Evolutionary conservation across 2,888 invertebrate genomes (phyloP), one percentile per base, ranked within the genome.

Genomic region (Lamproptera curius): DNA sequence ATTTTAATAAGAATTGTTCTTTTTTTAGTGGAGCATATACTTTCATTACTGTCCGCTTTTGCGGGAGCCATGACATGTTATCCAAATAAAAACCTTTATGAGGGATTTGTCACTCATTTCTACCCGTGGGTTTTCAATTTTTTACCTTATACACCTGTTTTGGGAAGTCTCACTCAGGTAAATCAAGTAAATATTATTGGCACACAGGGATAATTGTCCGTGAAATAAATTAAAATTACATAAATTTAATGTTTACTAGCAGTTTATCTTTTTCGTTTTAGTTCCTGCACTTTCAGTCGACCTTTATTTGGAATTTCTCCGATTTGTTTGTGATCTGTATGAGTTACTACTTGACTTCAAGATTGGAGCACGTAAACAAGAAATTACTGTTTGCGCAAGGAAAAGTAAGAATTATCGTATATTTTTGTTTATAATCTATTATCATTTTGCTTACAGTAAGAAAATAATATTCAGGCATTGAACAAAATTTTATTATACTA

Each of bases 301-400:
- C 93, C 0, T 93, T 94, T 46, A 88, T 91, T 1, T 94, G 94
- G 93, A 94, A 91, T 62, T 94, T 91, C 59, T 91, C 92, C 53
- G 93, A 93, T 64, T 72, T 93, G 23, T 93, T 94, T 65, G 91
- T 94, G 38, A 93, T 93, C 65, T 81, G 92, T 39, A 84, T 93
- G 53, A 93, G 94, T 65, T 89, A 91, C 57, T 92, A 93, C 17
- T 70, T 94, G 55, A 89, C 92, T 0, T 89, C 91, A 13, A 87
- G 91, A 39, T 89, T 93, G 58, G 83, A 89, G 15, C 91, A 92
- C 60, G 76, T 93, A 1, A 93, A 93, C 53, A 70, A 67, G 40
- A 83, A 77, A 44, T 61, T 87, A 2, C 44, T 74, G 0, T 65
- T 66, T 1, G 85, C 77, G 1, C 80, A 82, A 51, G 83, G 85